Evolutionary conservation across 2,797 vertebrate genomes (phyloP).

Genomic region (Spinibarbus caldwelli): DNA sequence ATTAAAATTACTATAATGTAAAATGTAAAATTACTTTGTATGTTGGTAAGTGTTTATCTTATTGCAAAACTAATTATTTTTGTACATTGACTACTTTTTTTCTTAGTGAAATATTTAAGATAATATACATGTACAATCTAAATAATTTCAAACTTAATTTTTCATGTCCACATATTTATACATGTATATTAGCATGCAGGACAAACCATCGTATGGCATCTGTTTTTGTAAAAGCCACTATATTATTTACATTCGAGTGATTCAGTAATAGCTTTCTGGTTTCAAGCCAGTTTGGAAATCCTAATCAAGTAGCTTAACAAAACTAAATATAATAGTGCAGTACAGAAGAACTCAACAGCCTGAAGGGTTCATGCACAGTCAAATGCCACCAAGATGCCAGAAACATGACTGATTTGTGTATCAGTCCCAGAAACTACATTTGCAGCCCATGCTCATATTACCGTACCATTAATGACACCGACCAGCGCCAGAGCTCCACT

Average conservation of each 20-base stretch:
- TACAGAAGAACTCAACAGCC: neutral
- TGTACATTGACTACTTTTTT: neutral
- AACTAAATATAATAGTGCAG: neutral
- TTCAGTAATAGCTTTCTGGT: neutral
- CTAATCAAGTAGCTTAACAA: neutral
- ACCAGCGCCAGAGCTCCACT: neutral
- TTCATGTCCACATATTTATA: neutral
- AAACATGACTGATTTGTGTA: constrained; percentile 9
- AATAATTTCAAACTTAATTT: neutral
- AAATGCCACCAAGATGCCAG: constrained; percentile 3
- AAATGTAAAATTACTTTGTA: too few species aligned
- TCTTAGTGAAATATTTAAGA: neutral
- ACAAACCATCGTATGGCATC: neutral
- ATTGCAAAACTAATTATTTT: neutral
- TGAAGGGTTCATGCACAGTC: constrained; percentile 5
- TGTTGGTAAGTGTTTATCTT: neutral
- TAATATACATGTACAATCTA: neutral
- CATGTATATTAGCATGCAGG: neutral
- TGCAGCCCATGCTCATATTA: constrained; percentile 17
- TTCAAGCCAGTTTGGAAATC: constrained; percentile 5
- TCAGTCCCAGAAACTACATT: constrained; percentile 13
- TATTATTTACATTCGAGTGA: neutral
- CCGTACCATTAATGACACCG: constrained; percentile 17
- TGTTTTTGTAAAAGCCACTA: neutral
- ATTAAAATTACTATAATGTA: neutral